Conservation (phyloP, 2,797 vertebrate species). For the Sebastes jordani region DNA sequence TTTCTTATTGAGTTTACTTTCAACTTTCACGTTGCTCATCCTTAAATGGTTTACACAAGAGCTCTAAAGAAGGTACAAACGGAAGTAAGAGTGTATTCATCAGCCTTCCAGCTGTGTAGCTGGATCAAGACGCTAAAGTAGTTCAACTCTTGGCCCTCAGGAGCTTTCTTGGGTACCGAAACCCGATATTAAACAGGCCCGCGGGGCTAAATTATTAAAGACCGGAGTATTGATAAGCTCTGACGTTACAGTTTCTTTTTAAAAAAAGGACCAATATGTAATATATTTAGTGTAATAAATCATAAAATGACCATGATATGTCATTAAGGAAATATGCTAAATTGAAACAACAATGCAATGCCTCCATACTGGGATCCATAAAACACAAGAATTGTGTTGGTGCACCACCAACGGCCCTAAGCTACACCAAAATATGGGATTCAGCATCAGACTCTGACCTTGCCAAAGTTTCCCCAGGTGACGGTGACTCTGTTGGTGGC, state of each 20-base stretch:
- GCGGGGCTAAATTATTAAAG: not conserved
- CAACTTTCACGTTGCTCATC: not conserved
- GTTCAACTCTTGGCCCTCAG: not conserved
- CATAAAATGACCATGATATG: too few species aligned
- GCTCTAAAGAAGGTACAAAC: not conserved
- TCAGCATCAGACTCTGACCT: slow-evolving; percentile 80
- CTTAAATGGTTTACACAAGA: not conserved
- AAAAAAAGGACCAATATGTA: too few species aligned
- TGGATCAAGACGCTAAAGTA: not conserved
- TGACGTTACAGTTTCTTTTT: too few species aligned
- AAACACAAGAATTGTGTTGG: not conserved
- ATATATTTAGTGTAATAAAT: too few species aligned
- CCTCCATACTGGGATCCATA: not conserved
- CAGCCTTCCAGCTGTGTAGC: slow-evolving; percentile 17
- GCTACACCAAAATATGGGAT: not conserved
- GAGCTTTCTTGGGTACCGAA: not conserved
- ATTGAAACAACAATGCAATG: too few species aligned
- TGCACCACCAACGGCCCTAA: not conserved
- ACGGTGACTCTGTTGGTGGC: slow-evolving; percentile 94
- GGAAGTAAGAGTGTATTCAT: slow-evolving; percentile 4
- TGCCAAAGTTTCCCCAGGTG: slow-evolving; percentile 98
- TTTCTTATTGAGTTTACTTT: not conserved
- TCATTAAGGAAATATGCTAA: too few species aligned
- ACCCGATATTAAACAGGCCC: not conserved
- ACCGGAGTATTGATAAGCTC: not conserved